Evolutionary conservation across 2,888 invertebrate genomes (phyloP), one percentile per base, ranked within the genome.

Genomic region (Tipula confusa): DNA sequence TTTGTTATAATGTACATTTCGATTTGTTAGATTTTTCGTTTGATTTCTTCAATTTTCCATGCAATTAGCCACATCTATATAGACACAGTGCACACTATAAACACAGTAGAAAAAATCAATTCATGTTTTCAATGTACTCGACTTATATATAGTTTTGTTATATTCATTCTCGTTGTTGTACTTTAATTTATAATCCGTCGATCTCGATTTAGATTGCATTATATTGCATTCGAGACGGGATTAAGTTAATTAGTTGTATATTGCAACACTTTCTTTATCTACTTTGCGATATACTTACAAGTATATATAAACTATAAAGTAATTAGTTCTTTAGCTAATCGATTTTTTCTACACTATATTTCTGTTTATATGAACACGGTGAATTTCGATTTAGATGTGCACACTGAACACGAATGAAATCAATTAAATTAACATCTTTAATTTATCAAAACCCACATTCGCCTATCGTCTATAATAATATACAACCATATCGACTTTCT

Each of bases 181-280:
- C 2, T 24, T 15, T 15, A 43, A 43, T 43, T 43, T 64, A 64
- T 64, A 64, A 64, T 64, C 18, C 64, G 64, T n/a, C 18, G 24
- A 64, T 64, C 64, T 64, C 24, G 64, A 24, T 64, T 64, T 24
- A 24, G 64, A 64, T 64, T 64, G 24, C 64, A 64, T 64, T 64
- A 24, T n/a, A 24, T 64, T 64, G 64, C 64, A 64, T 64, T 24
- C 64, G 24, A 64, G 9, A 64, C 64, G 64, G 64, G 24, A 64
- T 64, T 64, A 64, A 64, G 9, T 64, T 64, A 64, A 64, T 64
- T 64, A 64, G 7, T 64, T 64, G 24, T 64, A 4, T 64, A 64
- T 64, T 64, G 64, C 64, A 64, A 64, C 64, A 64, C 64, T 64
- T 64, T 64, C 64, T 64, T 64, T 64, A 64, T 64, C 64, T 33